Evolutionary conservation across 2,113 vertebrate genomes (phyloP).

Genomic region (Tupaia tana): DNA sequence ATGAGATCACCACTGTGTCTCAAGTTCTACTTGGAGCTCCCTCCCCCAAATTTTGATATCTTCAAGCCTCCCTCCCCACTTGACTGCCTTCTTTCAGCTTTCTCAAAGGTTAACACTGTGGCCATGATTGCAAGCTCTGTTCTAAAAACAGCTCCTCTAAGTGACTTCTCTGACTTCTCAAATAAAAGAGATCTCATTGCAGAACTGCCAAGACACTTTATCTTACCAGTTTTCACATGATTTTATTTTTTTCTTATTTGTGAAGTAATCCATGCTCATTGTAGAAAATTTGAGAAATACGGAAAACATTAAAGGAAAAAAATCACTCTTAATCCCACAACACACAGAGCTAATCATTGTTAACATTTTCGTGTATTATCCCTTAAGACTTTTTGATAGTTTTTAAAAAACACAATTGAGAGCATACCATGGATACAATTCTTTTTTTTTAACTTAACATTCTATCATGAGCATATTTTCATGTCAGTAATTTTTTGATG

Average conservation of each 20-base stretch:
- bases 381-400: constrained; percentile 26
- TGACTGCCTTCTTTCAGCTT: background rate
- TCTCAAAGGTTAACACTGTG: constrained; percentile 20
- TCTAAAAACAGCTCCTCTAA: constrained; percentile 20
- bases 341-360: constrained; percentile 48
- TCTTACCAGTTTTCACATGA: constrained; percentile 14
- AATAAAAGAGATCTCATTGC: constrained; percentile 30
- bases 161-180: background rate
- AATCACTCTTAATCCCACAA: constrained; percentile 48
- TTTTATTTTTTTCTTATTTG: constrained; percentile 25
- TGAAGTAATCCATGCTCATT: constrained; percentile 26
- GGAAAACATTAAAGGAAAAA: constrained; percentile 58
- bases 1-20: background rate
- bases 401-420: constrained; percentile 61
- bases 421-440: constrained; percentile 17
- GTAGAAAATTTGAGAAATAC: constrained; percentile 57
- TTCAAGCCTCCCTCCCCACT: background rate
- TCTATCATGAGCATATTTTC: constrained; percentile 66
- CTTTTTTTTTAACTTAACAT: constrained; percentile 35
- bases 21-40: background rate
- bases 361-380: constrained; percentile 59
- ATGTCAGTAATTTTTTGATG: constrained; percentile 60
- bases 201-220: background rate
- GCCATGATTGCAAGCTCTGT: constrained; percentile 17
- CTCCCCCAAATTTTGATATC: constrained; percentile 29